Conservation (phyloP, 2,797 vertebrate species). For the Babyrousa celebensis region DNA sequence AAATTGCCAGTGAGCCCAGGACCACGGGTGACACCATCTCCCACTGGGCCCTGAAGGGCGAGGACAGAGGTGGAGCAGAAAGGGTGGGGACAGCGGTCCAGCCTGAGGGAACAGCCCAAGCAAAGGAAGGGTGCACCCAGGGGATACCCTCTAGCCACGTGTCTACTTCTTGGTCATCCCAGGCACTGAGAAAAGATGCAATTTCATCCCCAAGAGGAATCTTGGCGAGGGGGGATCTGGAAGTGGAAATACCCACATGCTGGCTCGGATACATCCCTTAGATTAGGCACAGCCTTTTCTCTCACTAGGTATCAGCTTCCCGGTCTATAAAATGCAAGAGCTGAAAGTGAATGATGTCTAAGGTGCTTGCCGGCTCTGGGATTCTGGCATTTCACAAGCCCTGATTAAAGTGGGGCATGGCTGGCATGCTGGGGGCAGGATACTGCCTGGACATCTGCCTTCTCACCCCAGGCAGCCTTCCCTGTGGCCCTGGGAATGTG, state of each 20-base stretch:
- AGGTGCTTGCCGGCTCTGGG: neutral
- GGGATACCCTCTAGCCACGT: neutral
- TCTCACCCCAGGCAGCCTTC: neutral
- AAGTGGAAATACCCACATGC: rapidly evolving
- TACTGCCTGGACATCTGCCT: neutral
- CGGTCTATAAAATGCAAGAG: neutral
- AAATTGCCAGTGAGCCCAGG: neutral
- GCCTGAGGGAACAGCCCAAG: neutral
- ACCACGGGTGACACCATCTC: rapidly evolving
- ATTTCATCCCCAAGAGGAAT: neutral
- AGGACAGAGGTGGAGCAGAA: neutral
- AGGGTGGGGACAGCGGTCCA: neutral
- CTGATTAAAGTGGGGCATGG: too few species aligned
- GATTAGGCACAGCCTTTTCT: neutral
- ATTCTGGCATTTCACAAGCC: neutral
- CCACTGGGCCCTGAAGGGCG: rapidly evolving
- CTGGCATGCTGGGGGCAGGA: rapidly evolving
- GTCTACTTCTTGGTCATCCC: neutral
- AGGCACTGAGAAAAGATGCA: neutral
- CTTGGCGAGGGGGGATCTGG: rapidly evolving
- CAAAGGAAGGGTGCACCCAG: rapidly evolving
- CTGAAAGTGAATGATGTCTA: neutral
- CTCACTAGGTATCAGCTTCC: neutral
- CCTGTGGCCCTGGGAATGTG: rapidly evolving
- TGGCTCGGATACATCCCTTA: neutral